These are phyloP conservation scores for Platycheirus rosarum DNA, from an alignment of 2,888 invertebrate species.

Conservation along the genomic window DNA sequence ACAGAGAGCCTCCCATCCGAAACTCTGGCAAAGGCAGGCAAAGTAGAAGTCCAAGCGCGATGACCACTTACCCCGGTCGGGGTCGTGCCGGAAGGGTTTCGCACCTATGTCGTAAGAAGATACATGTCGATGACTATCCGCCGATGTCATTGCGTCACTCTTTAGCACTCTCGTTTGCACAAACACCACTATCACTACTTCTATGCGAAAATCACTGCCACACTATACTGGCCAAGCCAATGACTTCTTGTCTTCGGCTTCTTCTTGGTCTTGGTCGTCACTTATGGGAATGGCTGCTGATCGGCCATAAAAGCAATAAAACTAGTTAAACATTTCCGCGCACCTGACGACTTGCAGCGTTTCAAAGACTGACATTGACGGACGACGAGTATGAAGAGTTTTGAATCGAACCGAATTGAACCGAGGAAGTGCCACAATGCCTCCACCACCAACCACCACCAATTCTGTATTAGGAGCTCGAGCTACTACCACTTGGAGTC, in stretches of 20 bases:
- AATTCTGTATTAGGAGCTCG: constrained; percentile 33
- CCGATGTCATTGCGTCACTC: constrained; percentile 71
- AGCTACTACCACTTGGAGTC: constrained; percentile 34
- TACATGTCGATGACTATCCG: constrained; percentile 71
- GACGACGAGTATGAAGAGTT: constrained; percentile 31
- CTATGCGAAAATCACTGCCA: constrained; percentile 37
- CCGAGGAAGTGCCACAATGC: constrained; percentile 26
- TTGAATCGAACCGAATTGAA: constrained; percentile 37
- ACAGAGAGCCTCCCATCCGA: constrained; percentile 92
- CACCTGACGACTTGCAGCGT: constrained; percentile 37
- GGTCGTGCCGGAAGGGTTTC: constrained; percentile 80
- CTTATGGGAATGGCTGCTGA: constrained; percentile 27
- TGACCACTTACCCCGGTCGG: constrained; percentile 87
- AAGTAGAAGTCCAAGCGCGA: constrained; percentile 90
- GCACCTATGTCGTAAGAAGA: constrained; percentile 80
- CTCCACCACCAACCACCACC: neutral
- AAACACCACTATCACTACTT: constrained; percentile 32
- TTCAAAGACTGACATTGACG: constrained; percentile 24
- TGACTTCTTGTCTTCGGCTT: constrained; percentile 35
- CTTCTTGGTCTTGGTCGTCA: constrained; percentile 11
- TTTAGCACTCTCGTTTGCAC: constrained; percentile 7
- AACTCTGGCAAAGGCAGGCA: constrained; percentile 92
- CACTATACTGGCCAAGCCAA: constrained; percentile 18
- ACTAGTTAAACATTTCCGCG: constrained; percentile 60
- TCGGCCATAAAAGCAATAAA: constrained; percentile 39